These are phyloP conservation scores for Piscicola geometra DNA, from an alignment of 2,888 invertebrate species.

Conservation along the genomic window DNA sequence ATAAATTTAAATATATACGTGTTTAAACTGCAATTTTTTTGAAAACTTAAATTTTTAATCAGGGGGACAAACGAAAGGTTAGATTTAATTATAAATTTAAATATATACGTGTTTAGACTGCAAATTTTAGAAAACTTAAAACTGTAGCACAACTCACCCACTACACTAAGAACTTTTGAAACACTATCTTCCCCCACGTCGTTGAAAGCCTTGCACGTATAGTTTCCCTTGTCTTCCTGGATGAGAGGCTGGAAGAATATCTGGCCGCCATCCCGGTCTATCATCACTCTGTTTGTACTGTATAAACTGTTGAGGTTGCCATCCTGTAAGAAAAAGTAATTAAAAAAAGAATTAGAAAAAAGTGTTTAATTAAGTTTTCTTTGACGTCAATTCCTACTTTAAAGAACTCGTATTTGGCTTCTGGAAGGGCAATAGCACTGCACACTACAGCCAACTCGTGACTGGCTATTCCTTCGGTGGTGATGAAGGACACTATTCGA, in stretches of 20 bases:
- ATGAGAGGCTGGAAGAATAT: constrained; percentile 41
- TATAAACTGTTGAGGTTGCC: constrained; percentile 24
- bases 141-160: constrained; percentile 33
- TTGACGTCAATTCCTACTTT: constrained; percentile 23
- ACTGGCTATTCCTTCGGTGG: constrained; percentile 39
- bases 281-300: constrained; percentile 34
- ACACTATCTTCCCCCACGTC: constrained; percentile 36
- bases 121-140: not conserved
- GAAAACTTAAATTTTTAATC: no score
- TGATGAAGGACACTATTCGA: constrained; percentile 30
- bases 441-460: constrained; percentile 41
- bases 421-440: constrained; percentile 40
- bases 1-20: no score
- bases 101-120: not conserved
- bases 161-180: constrained; percentile 36
- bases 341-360: not conserved
- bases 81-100: no score
- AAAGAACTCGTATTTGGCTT: constrained; percentile 43
- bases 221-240: constrained; percentile 40
- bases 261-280: constrained; percentile 40
- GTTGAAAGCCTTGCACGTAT: constrained; percentile 42
- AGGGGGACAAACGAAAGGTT: no score
- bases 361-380: not conserved
- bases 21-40: no score
- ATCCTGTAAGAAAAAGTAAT: constrained; percentile 18